A percentile compares a stretch with the other conserved stretches of the same genome.
These are phyloP conservation scores for Chrysogorgia sp. DNA, from an alignment of 92 coral and sea anemone species.

Conservation along the genomic window DNA sequence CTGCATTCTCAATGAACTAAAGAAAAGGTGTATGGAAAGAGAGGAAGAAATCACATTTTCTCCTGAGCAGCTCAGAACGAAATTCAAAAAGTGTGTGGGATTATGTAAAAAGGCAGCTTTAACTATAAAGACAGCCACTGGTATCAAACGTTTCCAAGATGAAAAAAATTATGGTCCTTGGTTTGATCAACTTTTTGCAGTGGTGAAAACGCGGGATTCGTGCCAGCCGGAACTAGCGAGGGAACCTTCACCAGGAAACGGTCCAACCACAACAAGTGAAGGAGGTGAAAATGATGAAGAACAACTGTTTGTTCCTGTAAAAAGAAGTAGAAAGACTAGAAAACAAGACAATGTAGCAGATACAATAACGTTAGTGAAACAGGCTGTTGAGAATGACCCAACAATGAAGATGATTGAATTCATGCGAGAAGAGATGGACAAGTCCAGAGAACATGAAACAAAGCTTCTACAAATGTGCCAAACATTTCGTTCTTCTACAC, in stretches of 20 bases:
- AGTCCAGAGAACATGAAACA: slow-evolving; percentile 23
- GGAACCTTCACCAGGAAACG: slow-evolving; percentile 1
- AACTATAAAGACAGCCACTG: slow-evolving; percentile 23
- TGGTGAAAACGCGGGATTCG: slow-evolving; percentile 19
- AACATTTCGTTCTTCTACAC: neutral
- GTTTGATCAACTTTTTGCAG: slow-evolving; percentile 1
- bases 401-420: slow-evolving; percentile 5
- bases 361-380: neutral
- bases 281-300: neutral
- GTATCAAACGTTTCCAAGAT: slow-evolving; percentile 17
- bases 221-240: slow-evolving; percentile 19
- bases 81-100: slow-evolving; percentile 26
- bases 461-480: slow-evolving; percentile 3
- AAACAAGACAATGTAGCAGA: neutral
- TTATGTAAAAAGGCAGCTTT: slow-evolving; percentile 12
- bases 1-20: slow-evolving; percentile 1
- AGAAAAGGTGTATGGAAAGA: neutral
- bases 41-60: neutral
- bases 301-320: slow-evolving; percentile 25
- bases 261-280: neutral
- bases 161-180: slow-evolving; percentile 7
- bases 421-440: slow-evolving; percentile 4
- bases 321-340: neutral
- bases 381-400: slow-evolving; percentile 5
- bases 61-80: neutral